Evolutionary conservation across 2,888 invertebrate genomes (phyloP).

Genomic region (Noctuana brunneofusca): DNA sequence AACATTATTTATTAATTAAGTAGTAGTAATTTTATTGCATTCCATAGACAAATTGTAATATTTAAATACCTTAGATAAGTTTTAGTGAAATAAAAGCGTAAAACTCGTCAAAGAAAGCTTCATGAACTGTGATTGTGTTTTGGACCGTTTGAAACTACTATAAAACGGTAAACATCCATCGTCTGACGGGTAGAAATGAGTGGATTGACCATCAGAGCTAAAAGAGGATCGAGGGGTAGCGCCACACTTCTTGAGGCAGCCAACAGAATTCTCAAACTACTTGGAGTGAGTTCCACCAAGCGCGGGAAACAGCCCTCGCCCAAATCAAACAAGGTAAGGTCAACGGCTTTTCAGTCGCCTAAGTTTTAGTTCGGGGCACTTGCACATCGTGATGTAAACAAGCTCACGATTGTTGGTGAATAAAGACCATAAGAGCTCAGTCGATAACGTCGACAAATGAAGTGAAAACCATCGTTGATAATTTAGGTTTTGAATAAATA

Average conservation of each 20-base stretch:
- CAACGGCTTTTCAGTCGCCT: constrained; percentile 61
- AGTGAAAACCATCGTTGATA: background rate
- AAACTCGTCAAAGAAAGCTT: constrained; percentile 47
- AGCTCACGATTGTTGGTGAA: background rate
- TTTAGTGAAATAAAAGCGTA: constrained; percentile 36
- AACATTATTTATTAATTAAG: constrained; percentile 51
- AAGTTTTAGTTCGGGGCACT: constrained; percentile 39
- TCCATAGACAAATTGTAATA: constrained; percentile 52
- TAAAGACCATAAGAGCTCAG: background rate
- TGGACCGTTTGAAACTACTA: constrained; percentile 66
- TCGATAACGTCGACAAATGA: background rate
- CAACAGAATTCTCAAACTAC: constrained; percentile 79
- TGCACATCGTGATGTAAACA: constrained; percentile 19
- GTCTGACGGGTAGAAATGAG: constrained; percentile 79
- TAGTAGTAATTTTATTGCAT: constrained; percentile 54
- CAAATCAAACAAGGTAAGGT: constrained; percentile 78
- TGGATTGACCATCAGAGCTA: constrained; percentile 80
- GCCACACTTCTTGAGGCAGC: constrained; percentile 81
- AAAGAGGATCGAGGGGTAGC: constrained; percentile 82
- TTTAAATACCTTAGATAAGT: constrained; percentile 42
- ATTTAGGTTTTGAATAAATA: constrained; percentile 7
- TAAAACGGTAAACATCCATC: constrained; percentile 64
- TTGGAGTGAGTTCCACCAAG: constrained; percentile 79
- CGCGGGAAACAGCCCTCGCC: constrained; percentile 82
- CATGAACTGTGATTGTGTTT: constrained; percentile 73